Base-by-base conservation (phyloP, 1,140 invertebrate species). In the Pteromalus puparum region DNA sequence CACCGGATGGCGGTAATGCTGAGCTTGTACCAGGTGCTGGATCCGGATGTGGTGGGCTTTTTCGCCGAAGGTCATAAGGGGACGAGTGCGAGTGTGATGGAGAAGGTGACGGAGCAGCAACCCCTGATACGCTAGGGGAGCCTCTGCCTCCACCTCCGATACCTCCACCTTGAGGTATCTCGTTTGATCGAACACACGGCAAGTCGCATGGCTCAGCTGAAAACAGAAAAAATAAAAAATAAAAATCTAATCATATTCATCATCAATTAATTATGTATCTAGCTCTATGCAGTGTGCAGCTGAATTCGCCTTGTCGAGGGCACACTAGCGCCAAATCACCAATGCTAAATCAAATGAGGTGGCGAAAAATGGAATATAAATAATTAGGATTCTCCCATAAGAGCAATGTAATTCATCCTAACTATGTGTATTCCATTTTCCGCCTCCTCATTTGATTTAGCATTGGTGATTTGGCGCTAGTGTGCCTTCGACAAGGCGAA, bases 61-160 rank as follows among this genome's bases (percentile, higher is more conserved):
- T 98, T 87, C 97, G 94, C 86, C 97, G 94, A 87, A 98, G 93
- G 91, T 98, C 97, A 90, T 98, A 97, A 0, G 97, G 97, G 79
- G 97, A 96, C 89, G 97, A 96, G 91, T 97, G 97, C 86, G 92
- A 93, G 76, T 92, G 92, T 9, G 91, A 91, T 3, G 92, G 93
- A 15, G 91, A 92, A 24, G 92, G 91, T 24, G 90, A 92, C 5
- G 92, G 92, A 87, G 94, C 91, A 61, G 92, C 92, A 12, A 92
- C 90, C n/a, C 91, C 91, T 24, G 91, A 93, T n/a, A 93, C 91
- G 86, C 92, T 93, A n/a, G 93, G 92, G 21, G 92, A 90, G 83
- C 92, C 87, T 88, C 91, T 87, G 48, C 90, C 90, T 42, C 90
- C 90, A 87, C 89, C 88, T 87, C 87, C 90, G 78, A 89, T 86